Conservation (phyloP, 2,113 vertebrate species). For the Deroptyus accipitrinus region DNA sequence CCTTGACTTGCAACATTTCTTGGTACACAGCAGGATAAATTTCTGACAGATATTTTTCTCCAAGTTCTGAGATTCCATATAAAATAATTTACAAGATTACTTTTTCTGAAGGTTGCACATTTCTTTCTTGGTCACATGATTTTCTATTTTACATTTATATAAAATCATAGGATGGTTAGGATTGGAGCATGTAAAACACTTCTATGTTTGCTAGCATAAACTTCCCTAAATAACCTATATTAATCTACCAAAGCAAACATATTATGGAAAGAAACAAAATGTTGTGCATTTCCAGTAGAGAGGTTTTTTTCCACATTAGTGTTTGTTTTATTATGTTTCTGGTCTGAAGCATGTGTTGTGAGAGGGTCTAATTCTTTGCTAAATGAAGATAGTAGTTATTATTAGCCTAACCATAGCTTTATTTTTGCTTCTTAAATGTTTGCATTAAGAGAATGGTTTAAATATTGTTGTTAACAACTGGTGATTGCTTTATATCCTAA, state of each 20-base stretch:
- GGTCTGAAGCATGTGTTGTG: not conserved
- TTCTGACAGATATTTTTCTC: not conserved
- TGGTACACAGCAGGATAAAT: not conserved
- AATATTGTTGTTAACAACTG: not conserved
- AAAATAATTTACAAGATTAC: not conserved
- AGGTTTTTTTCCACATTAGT: rapidly evolving
- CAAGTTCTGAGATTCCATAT: not conserved
- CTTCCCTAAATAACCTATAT: not conserved
- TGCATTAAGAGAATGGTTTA: not conserved
- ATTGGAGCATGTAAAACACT: not conserved
- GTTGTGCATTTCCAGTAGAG: not conserved
- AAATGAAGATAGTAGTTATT: not conserved
- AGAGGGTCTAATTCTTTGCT: not conserved
- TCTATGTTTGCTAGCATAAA: not conserved
- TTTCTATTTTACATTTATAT: not conserved
- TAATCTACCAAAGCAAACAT: not conserved
- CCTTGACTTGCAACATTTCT: not conserved
- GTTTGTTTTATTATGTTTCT: not conserved
- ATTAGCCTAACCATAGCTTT: not conserved
- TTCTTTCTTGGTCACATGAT: not conserved
- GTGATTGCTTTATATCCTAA: not conserved
- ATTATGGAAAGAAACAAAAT: not conserved
- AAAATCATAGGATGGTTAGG: not conserved
- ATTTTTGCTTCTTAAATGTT: not conserved
- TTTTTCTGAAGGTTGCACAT: not conserved